phyloP scores from a whole-genome alignment of 2,888 invertebrate species.

The Tachina fera region DNA sequence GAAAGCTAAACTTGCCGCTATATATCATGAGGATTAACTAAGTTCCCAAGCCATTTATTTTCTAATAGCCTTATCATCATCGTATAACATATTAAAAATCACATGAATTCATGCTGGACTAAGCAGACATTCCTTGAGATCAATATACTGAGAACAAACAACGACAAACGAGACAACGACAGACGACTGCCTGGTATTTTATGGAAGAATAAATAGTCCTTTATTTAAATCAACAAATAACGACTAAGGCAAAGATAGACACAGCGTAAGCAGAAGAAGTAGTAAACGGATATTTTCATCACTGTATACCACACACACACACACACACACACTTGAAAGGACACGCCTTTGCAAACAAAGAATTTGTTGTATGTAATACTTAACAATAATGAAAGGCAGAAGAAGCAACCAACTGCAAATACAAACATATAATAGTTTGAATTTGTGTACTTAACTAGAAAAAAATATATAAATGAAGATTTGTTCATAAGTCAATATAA shows the following conservation, averaged over 20 bases:
- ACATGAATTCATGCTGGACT: neutral
- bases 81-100: conserved; percentile 4
- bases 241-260: conserved; percentile 7
- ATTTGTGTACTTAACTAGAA: conserved; percentile 15
- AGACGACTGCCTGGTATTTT: neutral
- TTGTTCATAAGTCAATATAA: neutral
- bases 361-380: conserved; percentile 1
- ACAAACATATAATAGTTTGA: conserved; percentile 6
- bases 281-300: too few species aligned
- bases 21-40: conserved; percentile 26
- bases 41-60: conserved; percentile 27
- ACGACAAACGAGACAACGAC: conserved; percentile 12
- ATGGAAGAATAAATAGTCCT: neutral
- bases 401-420: neutral
- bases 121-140: conserved; percentile 46
- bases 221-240: conserved; percentile 38
- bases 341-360: conserved; percentile 36
- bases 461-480: neutral
- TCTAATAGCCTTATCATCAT: conserved; percentile 45
- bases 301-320: neutral
- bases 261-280: neutral
- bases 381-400: neutral
- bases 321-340: neutral
- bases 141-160: conserved; percentile 23
- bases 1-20: conserved; percentile 8